These are phyloP conservation scores for Syndactyla subalaris DNA, from an alignment of 2,797 vertebrate species.

Conservation along the genomic window DNA sequence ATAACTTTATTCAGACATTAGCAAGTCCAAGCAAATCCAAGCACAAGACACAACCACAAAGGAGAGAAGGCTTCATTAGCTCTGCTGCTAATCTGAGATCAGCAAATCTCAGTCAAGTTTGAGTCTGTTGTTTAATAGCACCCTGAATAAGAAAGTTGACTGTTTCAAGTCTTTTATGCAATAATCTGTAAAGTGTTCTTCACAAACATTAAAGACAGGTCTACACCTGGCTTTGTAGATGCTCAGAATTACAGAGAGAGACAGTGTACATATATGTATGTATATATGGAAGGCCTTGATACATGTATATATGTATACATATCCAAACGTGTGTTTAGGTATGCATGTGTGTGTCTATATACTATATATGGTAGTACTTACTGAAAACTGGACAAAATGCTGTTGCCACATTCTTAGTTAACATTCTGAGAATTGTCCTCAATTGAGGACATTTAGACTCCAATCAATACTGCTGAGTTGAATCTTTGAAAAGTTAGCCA, in stretches of 20 bases:
- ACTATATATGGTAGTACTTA: background rate
- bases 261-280: fast-evolving
- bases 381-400: background rate
- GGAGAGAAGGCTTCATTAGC: background rate
- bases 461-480: background rate
- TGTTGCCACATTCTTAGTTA: fast-evolving
- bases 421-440: background rate
- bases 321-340: background rate
- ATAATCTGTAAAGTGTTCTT: background rate
- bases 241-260: background rate
- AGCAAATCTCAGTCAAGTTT: background rate
- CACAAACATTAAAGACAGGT: background rate
- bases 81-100: background rate
- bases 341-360: fast-evolving
- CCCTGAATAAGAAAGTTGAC: conserved; percentile 9
- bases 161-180: background rate
- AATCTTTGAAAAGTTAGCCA: background rate
- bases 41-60: background rate
- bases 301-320: background rate
- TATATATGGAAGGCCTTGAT: background rate
- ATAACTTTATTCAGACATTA: background rate
- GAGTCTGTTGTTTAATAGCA: background rate
- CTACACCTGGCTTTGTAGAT: background rate
- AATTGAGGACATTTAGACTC: background rate
- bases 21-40: background rate